Conservation (phyloP, 1,140 invertebrate genomes). For the Littorina saxatilis region DNA sequence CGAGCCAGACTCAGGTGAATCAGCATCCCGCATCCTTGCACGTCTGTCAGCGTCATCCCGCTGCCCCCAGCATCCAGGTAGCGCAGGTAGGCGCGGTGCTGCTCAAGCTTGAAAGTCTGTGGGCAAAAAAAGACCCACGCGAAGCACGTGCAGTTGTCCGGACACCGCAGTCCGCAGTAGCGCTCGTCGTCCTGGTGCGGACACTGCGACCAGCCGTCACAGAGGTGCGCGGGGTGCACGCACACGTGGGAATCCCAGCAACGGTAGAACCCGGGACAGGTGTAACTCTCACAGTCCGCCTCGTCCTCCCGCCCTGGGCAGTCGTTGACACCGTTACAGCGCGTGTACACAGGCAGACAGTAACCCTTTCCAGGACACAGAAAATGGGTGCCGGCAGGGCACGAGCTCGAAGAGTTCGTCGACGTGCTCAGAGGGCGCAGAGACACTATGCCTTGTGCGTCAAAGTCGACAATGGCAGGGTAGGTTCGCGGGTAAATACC, state of each 20-base stretch:
- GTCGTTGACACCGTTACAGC: slow-evolving; percentile 1
- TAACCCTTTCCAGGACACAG: neutral
- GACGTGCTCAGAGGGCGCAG: neutral
- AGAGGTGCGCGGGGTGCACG: neutral
- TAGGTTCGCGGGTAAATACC: neutral
- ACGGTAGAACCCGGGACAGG: slow-evolving; percentile 8
- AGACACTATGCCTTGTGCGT: neutral
- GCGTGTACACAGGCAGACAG: neutral
- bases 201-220: slow-evolving; percentile 21
- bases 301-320: slow-evolving; percentile 20
- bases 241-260: slow-evolving; percentile 20
- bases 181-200: slow-evolving; percentile 24
- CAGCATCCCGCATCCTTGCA: neutral
- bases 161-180: slow-evolving; percentile 65
- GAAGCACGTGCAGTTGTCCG: slow-evolving; percentile 50
- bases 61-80: neutral
- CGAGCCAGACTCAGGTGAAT: neutral
- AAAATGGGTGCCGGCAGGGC: neutral
- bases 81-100: neutral
- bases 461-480: neutral
- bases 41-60: neutral
- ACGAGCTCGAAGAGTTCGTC: neutral
- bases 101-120: neutral
- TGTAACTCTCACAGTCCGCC: neutral
- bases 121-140: neutral